Percentiles rank a stretch among this genome's conserved stretches.
Evolutionary conservation across 2,888 invertebrate species (phyloP).

Genomic region (Apeira syringaria): DNA sequence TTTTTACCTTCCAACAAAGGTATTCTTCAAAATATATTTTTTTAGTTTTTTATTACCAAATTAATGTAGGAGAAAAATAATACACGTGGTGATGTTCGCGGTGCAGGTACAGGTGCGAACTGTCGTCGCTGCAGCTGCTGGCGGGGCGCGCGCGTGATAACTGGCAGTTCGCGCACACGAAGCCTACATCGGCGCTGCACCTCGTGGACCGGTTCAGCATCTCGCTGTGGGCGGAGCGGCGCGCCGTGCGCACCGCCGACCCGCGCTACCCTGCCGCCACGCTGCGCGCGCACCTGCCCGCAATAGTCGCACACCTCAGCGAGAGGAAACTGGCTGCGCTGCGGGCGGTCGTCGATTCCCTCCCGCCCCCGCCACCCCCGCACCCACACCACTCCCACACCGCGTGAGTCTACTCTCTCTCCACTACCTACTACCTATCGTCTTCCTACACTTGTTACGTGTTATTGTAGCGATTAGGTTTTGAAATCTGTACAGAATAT

Average conservation of each 20-base stretch:
- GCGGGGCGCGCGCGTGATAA: constrained; percentile 95
- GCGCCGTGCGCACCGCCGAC: constrained; percentile 92
- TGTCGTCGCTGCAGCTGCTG: constrained; percentile 93
- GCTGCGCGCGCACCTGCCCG: constrained; percentile 93
- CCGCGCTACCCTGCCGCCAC: constrained; percentile 94
- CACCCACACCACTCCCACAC: background rate
- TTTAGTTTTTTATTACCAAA: too few species aligned
- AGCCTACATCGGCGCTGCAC: constrained; percentile 93
- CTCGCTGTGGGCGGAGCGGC: constrained; percentile 88
- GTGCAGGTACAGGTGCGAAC: constrained; percentile 82
- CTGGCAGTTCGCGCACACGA: constrained; percentile 94
- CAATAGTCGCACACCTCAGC: constrained; percentile 94
- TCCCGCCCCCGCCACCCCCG: too few species aligned
- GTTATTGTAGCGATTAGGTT: too few species aligned
- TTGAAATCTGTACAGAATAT: too few species aligned
- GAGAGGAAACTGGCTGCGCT: constrained; percentile 91
- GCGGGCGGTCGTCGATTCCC: too few species aligned
- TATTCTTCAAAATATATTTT: too few species aligned
- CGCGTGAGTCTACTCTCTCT: too few species aligned
- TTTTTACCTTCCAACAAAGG: too few species aligned
- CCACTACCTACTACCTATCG: too few species aligned
- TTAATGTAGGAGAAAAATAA: too few species aligned
- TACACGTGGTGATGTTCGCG: background rate
- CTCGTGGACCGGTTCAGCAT: constrained; percentile 92
- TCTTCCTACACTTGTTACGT: too few species aligned